Conservation (phyloP, 37 sponge, comb jelly and placozoan genomes). For the Amphimedon queenslandica region DNA sequence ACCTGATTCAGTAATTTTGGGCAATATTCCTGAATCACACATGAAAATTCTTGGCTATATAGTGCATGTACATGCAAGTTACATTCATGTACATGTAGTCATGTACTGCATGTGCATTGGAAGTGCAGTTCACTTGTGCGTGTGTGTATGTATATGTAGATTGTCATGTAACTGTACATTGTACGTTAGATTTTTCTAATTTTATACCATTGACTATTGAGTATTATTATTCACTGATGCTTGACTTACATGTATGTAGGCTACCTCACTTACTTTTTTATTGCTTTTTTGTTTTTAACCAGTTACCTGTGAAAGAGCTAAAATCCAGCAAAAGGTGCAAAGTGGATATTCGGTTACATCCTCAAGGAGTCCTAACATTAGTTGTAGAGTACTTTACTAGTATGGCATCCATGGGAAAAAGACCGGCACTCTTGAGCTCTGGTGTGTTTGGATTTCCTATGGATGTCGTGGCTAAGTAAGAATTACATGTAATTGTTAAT, state of each 20-base stretch:
- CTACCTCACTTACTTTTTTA: background rate
- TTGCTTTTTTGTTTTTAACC: too few species aligned
- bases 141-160: too few species aligned
- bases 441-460: slow-evolving; percentile 80
- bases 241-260: background rate
- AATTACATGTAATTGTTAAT: background rate
- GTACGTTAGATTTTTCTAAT: too few species aligned
- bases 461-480: slow-evolving; percentile 65
- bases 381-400: slow-evolving; percentile 61
- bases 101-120: too few species aligned
- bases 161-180: too few species aligned
- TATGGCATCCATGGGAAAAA: slow-evolving; percentile 38
- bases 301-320: slow-evolving; percentile 70
- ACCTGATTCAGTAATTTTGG: too few species aligned
- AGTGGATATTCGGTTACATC: slow-evolving; percentile 42
- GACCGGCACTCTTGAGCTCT: slow-evolving; percentile 63
- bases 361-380: slow-evolving; percentile 46
- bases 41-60: too few species aligned
- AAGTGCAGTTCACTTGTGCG: too few species aligned
- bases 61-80: too few species aligned
- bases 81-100: too few species aligned
- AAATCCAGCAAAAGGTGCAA: slow-evolving; percentile 39
- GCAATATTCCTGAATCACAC: too few species aligned
- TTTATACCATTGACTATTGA: background rate
- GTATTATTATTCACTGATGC: background rate